These are phyloP conservation scores for Notodonta ziczac DNA, from an alignment of 2,888 invertebrate species.

Conservation along the genomic window DNA sequence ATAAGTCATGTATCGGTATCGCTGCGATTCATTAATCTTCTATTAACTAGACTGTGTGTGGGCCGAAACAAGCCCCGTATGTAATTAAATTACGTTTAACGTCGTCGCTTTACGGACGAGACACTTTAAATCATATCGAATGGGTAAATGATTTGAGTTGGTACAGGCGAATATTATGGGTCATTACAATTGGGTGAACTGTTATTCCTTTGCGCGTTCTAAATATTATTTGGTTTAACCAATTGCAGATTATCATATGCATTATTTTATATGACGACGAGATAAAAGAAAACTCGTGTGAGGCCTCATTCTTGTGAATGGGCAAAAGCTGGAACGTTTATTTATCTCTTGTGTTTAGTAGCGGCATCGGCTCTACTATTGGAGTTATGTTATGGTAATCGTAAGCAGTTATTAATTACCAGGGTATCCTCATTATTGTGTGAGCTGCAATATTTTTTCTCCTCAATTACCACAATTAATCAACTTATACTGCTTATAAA, in stretches of 20 bases:
- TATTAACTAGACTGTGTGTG: constrained; percentile 76
- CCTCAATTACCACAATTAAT: neutral
- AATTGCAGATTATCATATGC: too few relatives aligned
- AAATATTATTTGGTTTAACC: constrained; percentile 26
- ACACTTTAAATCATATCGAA: constrained; percentile 74
- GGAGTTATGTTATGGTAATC: too few relatives aligned
- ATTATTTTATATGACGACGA: too few relatives aligned
- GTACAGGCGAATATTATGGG: constrained; percentile 36
- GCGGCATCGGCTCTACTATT: too few relatives aligned
- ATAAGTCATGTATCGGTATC: constrained; percentile 54
- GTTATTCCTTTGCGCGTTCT: constrained; percentile 22
- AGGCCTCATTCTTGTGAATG: too few relatives aligned
- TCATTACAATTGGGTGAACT: constrained; percentile 33
- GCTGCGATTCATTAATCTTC: constrained; percentile 73
- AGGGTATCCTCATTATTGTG: too few relatives aligned
- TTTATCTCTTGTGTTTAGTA: too few relatives aligned
- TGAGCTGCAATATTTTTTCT: too few relatives aligned
- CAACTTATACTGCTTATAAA: neutral
- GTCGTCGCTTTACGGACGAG: constrained; percentile 53
- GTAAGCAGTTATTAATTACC: too few relatives aligned
- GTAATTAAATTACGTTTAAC: constrained; percentile 78
- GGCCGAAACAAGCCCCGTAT: constrained; percentile 71
- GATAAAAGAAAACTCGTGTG: too few relatives aligned
- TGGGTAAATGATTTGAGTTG: constrained; percentile 49
- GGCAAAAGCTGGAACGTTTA: too few relatives aligned